Conservation (phyloP, 2,113 vertebrate species). For the Pheucticus melanocephalus region DNA sequence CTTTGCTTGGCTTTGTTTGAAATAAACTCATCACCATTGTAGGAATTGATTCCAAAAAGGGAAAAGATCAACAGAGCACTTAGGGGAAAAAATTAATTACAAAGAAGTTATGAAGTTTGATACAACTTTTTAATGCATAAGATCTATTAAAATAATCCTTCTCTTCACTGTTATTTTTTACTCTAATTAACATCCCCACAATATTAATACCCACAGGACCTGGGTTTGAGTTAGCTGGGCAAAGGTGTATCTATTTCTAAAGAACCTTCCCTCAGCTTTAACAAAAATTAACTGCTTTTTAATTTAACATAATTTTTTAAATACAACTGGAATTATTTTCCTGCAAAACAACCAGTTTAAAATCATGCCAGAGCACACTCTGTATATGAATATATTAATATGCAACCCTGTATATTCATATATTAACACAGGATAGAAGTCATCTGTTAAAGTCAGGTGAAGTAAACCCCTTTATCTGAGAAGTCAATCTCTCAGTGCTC, state of each 20-base stretch:
- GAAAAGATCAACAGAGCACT: background rate
- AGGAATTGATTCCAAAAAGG: background rate
- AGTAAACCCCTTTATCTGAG: background rate
- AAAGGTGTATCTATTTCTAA: background rate
- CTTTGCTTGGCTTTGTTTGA: background rate
- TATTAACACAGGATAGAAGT: background rate
- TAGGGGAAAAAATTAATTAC: background rate
- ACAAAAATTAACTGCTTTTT: background rate
- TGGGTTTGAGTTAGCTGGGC: background rate
- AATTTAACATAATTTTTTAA: background rate
- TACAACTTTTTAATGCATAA: background rate
- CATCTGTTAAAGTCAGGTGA: background rate
- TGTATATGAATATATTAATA: background rate
- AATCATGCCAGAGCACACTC: background rate
- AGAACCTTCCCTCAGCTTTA: background rate
- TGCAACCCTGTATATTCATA: background rate
- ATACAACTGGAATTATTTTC: background rate
- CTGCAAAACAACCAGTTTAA: background rate
- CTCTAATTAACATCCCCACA: background rate
- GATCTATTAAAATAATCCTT: background rate
- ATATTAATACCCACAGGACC: background rate
- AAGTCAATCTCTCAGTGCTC: background rate
- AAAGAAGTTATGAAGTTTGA: background rate
- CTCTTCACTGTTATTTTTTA: background rate
- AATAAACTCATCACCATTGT: background rate